Conservation (phyloP, 2,888 invertebrate genomes). For the Zhuqinia jingwanae region DNA sequence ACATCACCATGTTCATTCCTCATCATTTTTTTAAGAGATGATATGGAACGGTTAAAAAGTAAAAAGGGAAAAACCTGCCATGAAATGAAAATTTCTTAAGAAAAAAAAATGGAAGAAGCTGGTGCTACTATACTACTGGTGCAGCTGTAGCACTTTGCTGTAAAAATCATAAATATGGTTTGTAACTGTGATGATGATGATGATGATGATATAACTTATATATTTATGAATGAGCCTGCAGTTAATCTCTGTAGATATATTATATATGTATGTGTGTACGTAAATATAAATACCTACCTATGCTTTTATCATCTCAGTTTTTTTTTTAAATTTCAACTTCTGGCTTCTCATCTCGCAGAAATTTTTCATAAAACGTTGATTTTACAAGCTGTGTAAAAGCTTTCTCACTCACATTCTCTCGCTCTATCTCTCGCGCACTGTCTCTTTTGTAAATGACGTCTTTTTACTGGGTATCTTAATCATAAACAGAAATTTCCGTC, state of each 20-base stretch:
- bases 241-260: no score
- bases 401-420: no score
- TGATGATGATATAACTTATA: neutral
- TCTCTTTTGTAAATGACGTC: no score
- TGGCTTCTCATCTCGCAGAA: neutral
- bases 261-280: no score
- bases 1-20: slow-evolving; percentile 34
- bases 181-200: neutral
- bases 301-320: no score
- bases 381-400: no score
- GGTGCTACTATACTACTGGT: neutral
- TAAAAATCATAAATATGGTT: slow-evolving; percentile 21
- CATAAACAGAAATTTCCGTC: slow-evolving; percentile 37
- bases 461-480: neutral
- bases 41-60: slow-evolving; percentile 25
- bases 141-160: neutral
- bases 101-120: slow-evolving; percentile 9
- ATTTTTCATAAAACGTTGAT: no score
- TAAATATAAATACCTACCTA: no score
- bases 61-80: slow-evolving; percentile 6
- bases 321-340: neutral
- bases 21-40: slow-evolving; percentile 56
- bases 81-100: slow-evolving; percentile 12
- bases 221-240: no score
- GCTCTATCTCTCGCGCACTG: no score